Conservation (phyloP, 2,888 invertebrate species). For the Agriopis aurantiaria region DNA sequence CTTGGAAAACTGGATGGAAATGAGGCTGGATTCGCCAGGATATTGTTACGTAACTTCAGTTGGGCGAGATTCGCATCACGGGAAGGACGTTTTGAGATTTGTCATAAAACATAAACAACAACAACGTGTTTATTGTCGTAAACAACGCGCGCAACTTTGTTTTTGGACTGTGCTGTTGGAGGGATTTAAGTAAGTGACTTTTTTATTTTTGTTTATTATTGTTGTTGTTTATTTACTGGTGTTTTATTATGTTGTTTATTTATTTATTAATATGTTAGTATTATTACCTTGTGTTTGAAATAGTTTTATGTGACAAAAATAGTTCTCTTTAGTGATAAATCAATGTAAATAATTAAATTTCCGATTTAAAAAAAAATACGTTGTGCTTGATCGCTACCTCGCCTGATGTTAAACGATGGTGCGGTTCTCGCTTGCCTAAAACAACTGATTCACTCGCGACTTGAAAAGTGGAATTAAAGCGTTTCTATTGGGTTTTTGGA, state of each 20-base stretch:
- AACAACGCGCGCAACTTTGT: conserved; percentile 67
- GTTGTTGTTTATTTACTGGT: conserved; percentile 11
- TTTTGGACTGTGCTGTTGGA: conserved; percentile 53
- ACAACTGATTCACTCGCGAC: too few species aligned
- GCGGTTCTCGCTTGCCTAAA: too few species aligned
- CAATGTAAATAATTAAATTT: too few species aligned
- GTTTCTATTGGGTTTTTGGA: too few species aligned
- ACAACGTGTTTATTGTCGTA: conserved; percentile 82
- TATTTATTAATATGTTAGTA: too few species aligned
- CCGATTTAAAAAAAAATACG: too few species aligned
- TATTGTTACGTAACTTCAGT: conserved; percentile 82
- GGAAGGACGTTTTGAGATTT: conserved; percentile 63
- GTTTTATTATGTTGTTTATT: not conserved
- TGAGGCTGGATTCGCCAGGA: conserved; percentile 68
- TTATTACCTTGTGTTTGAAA: too few species aligned
- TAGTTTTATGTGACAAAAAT: too few species aligned
- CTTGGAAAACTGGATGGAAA: conserved; percentile 52
- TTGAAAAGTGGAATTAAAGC: too few species aligned
- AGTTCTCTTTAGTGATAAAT: too few species aligned
- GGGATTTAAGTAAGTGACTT: conserved; percentile 50
- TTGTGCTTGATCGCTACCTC: too few species aligned
- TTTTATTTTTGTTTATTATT: conserved; percentile 38
- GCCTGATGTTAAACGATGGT: too few species aligned
- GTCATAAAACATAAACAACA: conserved; percentile 78
- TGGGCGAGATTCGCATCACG: conserved; percentile 62